These are phyloP conservation scores for Lagorchestes hirsutus DNA, from an alignment of 2,797 vertebrate genomes.

Conservation along the genomic window DNA sequence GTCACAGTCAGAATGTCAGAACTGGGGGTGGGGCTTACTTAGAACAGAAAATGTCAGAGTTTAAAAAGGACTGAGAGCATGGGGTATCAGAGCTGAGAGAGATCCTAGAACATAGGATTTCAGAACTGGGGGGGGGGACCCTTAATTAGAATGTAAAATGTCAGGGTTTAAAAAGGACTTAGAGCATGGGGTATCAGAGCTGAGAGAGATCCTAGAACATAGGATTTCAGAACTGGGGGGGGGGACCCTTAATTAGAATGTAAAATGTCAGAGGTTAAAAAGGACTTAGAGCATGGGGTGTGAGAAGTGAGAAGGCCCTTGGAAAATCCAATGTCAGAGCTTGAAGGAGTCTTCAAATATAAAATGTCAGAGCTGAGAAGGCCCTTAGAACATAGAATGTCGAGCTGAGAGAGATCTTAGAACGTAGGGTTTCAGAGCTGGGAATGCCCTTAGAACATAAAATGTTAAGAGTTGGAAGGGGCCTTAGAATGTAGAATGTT, in stretches of 20 bases:
- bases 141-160: not conserved
- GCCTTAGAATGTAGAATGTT: too few species aligned
- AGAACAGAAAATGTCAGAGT: not conserved
- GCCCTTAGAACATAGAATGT: not conserved
- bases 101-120: not conserved
- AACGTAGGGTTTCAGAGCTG: not conserved
- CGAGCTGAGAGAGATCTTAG: not conserved
- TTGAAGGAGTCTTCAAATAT: not conserved
- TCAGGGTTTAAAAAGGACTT: not conserved
- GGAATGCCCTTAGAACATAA: rapidly evolving
- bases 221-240: not conserved
- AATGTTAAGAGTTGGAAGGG: not conserved
- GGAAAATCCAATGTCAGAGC: not conserved
- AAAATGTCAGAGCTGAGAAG: not conserved
- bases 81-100: not conserved
- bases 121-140: too few species aligned
- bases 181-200: not conserved
- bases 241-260: not conserved
- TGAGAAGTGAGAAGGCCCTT: not conserved
- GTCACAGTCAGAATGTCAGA: not conserved
- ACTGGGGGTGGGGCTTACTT: not conserved
- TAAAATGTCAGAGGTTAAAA: not conserved
- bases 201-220: not conserved
- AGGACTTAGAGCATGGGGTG: not conserved
- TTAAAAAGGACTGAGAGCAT: not conserved